phyloP scores from a whole-genome alignment of 1,140 invertebrate species.

The Calephelis nemesis region DNA sequence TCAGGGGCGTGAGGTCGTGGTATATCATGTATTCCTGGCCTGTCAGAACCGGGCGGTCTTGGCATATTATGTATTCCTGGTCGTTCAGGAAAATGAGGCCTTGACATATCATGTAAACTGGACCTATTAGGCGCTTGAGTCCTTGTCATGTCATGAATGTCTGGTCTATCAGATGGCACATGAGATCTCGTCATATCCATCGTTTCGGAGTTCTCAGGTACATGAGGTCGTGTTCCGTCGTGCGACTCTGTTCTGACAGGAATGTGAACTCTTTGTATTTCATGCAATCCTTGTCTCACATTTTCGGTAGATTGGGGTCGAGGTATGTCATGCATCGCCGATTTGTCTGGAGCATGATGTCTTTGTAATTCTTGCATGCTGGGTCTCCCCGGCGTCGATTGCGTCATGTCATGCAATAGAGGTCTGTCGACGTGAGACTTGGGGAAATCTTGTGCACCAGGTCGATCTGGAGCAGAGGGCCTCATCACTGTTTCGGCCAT shows the following conservation, averaged over 20 bases:
- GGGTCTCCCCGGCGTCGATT: constrained; percentile 2
- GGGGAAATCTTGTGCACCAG: constrained; percentile 17
- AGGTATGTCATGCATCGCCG: constrained; percentile 23
- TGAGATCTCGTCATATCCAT: background rate
- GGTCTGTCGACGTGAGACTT: background rate
- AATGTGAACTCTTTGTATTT: constrained; percentile 6
- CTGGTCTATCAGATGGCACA: constrained; percentile 5
- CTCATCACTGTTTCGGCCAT: background rate
- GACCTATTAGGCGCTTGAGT: constrained; percentile 47
- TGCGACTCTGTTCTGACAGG: constrained; percentile 50
- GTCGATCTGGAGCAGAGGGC: constrained; percentile 3
- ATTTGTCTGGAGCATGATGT: constrained; percentile 15
- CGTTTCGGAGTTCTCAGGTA: constrained; percentile 14
- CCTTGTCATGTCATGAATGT: constrained; percentile 26
- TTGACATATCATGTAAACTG: constrained; percentile 10
- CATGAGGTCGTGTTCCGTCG: constrained; percentile 49
- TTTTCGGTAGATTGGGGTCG: constrained; percentile 20
- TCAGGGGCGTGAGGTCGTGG: constrained; percentile 21
- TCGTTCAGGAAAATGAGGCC: constrained; percentile 13
- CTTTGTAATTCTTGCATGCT: constrained; percentile 4
- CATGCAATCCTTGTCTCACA: background rate
- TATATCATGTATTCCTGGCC: constrained; percentile 28
- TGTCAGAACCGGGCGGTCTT: constrained; percentile 19
- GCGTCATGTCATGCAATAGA: background rate
- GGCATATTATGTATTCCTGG: constrained; percentile 28